phyloP scores from a whole-genome alignment of 2,888 invertebrate species.

The Agrochola lychnidis region DNA sequence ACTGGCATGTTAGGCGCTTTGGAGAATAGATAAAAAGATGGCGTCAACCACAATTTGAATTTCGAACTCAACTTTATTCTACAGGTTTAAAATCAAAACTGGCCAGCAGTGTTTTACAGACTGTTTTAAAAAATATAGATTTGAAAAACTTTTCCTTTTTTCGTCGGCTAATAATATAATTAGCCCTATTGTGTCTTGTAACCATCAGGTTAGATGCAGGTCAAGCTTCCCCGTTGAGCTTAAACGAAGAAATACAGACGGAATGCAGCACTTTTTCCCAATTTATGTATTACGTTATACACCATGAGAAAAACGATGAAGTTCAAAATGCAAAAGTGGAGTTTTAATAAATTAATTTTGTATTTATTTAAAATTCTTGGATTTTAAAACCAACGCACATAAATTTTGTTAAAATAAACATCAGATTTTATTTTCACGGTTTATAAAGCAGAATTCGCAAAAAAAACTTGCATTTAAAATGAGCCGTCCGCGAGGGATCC shows the following conservation, averaged over 20 bases:
- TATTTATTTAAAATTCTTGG: too few relatives aligned
- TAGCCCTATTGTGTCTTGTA: background rate
- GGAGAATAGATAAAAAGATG: conserved; percentile 6
- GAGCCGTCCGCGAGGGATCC: too few relatives aligned
- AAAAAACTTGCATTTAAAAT: too few relatives aligned
- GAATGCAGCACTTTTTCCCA: background rate
- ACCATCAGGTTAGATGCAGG: too few relatives aligned
- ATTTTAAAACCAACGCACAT: too few relatives aligned
- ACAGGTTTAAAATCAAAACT: background rate
- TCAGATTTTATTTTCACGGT: too few relatives aligned
- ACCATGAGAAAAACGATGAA: too few relatives aligned
- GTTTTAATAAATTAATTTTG: too few relatives aligned
- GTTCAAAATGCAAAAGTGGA: too few relatives aligned
- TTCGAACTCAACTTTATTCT: background rate
- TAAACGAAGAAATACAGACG: background rate
- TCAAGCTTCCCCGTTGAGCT: too few relatives aligned
- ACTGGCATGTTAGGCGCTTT: conserved; percentile 1
- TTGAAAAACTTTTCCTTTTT: background rate
- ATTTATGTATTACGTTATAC: background rate
- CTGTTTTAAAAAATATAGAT: background rate
- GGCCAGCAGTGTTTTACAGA: background rate
- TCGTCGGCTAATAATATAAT: background rate
- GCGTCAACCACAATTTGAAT: conserved; percentile 5
- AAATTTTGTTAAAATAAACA: too few relatives aligned
- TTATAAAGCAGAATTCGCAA: too few relatives aligned